Conservation (phyloP, 1,140 invertebrate species). For the Maniola jurtina region DNA sequence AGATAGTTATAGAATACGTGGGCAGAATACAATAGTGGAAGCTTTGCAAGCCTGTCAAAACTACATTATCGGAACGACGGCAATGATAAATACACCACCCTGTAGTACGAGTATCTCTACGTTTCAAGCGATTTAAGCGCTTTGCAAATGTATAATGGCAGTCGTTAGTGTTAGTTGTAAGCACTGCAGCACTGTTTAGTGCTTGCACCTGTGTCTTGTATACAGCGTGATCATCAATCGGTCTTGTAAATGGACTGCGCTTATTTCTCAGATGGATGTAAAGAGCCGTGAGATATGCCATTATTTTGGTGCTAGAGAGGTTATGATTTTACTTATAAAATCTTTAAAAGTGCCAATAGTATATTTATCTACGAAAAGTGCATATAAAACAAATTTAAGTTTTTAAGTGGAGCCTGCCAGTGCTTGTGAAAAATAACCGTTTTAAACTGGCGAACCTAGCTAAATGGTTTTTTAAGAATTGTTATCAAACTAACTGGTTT, state of each 20-base stretch:
- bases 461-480: too few species aligned
- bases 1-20: not conserved
- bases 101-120: not conserved
- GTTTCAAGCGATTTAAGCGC: conserved; percentile 22
- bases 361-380: too few species aligned
- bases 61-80: conserved; percentile 39
- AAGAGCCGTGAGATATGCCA: not conserved
- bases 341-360: not conserved
- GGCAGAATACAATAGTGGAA: not conserved
- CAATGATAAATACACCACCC: conserved; percentile 32
- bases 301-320: too few species aligned
- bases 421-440: too few species aligned
- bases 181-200: conserved; percentile 20
- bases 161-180: conserved; percentile 13
- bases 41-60: conserved; percentile 39
- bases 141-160: conserved; percentile 17
- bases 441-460: too few species aligned
- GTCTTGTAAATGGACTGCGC: conserved; percentile 19
- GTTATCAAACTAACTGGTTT: not conserved
- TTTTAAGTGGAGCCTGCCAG: not conserved
- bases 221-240: conserved; percentile 19
- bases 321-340: too few species aligned
- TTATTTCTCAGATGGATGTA: conserved; percentile 20
- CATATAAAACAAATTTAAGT: not conserved
- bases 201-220: conserved; percentile 19